Evolutionary conservation across 1,140 invertebrate genomes (phyloP).

Genomic region (Drosophila pallidifrons): DNA sequence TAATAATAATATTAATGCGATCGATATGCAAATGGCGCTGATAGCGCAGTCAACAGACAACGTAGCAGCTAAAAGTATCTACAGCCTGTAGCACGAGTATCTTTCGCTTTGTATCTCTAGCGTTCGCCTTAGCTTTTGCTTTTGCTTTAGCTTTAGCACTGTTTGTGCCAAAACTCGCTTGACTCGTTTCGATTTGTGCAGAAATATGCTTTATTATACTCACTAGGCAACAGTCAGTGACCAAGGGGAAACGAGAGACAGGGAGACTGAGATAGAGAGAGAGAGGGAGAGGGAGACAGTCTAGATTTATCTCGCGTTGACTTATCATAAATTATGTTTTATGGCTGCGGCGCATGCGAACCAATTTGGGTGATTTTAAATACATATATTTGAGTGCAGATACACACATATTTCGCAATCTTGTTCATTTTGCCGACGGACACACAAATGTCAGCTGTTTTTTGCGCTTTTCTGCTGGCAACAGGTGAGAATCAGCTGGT

Average conservation of each 20-base stretch:
- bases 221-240: background rate
- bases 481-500: conserved; percentile 65
- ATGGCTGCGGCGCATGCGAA: conserved; percentile 72
- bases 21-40: conserved; percentile 76
- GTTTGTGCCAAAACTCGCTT: conserved; percentile 58
- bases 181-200: conserved; percentile 79
- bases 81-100: conserved; percentile 35
- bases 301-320: conserved; percentile 42
- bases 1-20: conserved; percentile 74
- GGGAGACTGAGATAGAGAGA: background rate
- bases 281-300: conserved; percentile 12
- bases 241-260: no score
- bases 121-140: no score
- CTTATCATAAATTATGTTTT: conserved; percentile 82
- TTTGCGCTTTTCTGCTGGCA: conserved; percentile 48
- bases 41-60: conserved; percentile 45
- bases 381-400: background rate
- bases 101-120: conserved; percentile 27
- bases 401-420: conserved; percentile 23
- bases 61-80: conserved; percentile 53
- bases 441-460: conserved; percentile 69
- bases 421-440: conserved; percentile 22
- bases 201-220: conserved; percentile 80
- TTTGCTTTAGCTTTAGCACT: conserved; percentile 7
- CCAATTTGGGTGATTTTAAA: conserved; percentile 55